Evolutionary conservation across 1,140 invertebrate genomes (phyloP).

Genomic region (Odontomachus brunneus): DNA sequence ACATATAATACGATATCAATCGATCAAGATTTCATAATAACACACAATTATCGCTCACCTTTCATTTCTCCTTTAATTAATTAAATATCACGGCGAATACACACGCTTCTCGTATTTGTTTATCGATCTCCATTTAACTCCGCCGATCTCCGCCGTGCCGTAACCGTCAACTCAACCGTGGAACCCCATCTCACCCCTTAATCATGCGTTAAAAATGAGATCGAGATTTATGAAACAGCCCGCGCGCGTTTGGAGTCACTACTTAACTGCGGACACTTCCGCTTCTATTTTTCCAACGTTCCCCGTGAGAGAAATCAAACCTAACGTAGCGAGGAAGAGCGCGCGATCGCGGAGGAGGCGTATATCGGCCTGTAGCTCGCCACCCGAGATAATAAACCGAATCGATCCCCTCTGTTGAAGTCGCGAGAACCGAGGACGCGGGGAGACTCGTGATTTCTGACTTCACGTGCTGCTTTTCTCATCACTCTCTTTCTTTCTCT

Average conservation of each 20-base stretch:
- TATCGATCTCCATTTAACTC: no score
- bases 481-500: constrained; percentile 62
- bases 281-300: background rate
- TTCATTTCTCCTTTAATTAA: no score
- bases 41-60: no score
- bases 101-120: no score
- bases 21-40: no score
- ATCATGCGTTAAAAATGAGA: background rate
- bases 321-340: constrained; percentile 1
- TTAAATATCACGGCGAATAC: no score
- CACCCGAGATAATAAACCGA: constrained; percentile 69
- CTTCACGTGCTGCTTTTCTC: constrained; percentile 79
- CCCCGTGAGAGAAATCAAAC: background rate
- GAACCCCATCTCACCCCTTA: background rate
- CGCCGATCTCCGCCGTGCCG: no score
- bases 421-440: constrained; percentile 54
- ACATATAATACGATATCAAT: no score
- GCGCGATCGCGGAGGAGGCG: background rate
- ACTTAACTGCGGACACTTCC: background rate
- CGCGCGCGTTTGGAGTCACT: background rate
- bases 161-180: background rate
- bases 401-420: constrained; percentile 62
- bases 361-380: constrained; percentile 47
- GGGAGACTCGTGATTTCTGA: constrained; percentile 75
- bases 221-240: background rate